Evolutionary conservation across 2,888 invertebrate species (phyloP), one percentile per base, ranked within the genome.

Genomic region (Microplitis manilae): DNA sequence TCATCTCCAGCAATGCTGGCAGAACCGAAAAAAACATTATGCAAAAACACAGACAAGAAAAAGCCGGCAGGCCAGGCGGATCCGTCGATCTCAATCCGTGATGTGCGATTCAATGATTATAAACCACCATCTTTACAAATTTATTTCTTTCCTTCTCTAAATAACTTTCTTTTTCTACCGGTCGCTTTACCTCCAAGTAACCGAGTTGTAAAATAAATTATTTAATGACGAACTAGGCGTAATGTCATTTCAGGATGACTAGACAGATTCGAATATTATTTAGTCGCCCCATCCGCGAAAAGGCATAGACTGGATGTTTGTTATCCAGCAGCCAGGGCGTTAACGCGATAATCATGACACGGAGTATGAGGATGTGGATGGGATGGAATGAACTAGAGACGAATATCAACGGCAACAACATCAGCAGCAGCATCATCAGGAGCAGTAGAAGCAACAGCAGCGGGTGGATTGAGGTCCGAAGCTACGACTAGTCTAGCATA

Each of bases 301-400:
- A 77, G 20, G 68, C 60, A 60, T 41, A 62, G 30, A 30, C 30
- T 20, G 62, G 65, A 50, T 15, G 13, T 60, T 50, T 50, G 50
- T 50, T 50, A 50, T 50, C 13, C 50, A 50, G 9, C 50, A 50
- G 50, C 72, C 73, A 70, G 69, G 67, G 73, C 71, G 76, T 68
- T 74, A 75, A 69, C 68, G 68, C 76, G 80, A 79, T 79, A 77
- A 78, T 75, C 71, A 78, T 71, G 76, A 80, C 79, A 79, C 70
- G 77, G 75, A 79, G 73, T 73, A 80, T 77, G 79, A 77, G 77
- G 76, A 68, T 74, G 75, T 50, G 50, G 50, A 50, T 13, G 50
- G 50, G 75, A 74, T 67, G 72, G 41, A 62, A 68, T 20, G 68
- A 77, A 72, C 67, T 30, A 73, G 65, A 67, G 73, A 67, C 67